Evolutionary conservation across 2,888 invertebrate species (phyloP), one percentile per base, ranked within the genome.

Genomic region (Serripes groenlandicus): DNA sequence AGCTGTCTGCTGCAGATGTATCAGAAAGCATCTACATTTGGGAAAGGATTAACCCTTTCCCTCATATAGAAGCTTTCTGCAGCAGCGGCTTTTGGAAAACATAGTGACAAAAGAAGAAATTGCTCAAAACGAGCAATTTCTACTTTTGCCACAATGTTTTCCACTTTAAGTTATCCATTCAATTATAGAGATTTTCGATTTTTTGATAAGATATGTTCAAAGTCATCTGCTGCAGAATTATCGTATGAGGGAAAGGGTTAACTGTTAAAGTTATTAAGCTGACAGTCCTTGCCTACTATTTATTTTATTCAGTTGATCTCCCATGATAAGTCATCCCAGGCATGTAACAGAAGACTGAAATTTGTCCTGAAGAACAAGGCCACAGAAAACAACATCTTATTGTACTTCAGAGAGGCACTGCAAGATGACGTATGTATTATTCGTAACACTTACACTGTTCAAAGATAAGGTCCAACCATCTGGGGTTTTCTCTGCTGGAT

Each of bases 301-400:
- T n/a, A n/a, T n/a, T n/a, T n/a, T 3, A 75, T 89, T 52, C 88
- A 93, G 92, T 81, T 88, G 64, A 26, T 82, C 0, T 96, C 96
- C 0, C 94, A 94, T 35, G 96, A 97, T 91, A 97, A 97, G 94
- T 97, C 97, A 0, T 96, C 97, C 0, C 94, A 95, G 64, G 96
- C 97, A 0, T 97, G 97, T 89, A 96, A 96, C 87, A 95, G 97
- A 18, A 95, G 97, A 26, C 94, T 96, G 2, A 92, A 95, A 56
- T 96, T 96, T 91, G 95, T 97, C 91, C 93, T 96, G 90, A 96
- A 96, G 87, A 96, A 96, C 88, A 95, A 96, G 0, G 94, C 95
- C 4, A 96, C 96, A 1, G 92, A 95, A 21, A 95, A 96, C 52
- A 96, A 96, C 87, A 95, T 97, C 0, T 94, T 96, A 5, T 94